These are phyloP conservation scores for Struthio camelus DNA, from an alignment of 2,113 vertebrate genomes.

Conservation along the genomic window DNA sequence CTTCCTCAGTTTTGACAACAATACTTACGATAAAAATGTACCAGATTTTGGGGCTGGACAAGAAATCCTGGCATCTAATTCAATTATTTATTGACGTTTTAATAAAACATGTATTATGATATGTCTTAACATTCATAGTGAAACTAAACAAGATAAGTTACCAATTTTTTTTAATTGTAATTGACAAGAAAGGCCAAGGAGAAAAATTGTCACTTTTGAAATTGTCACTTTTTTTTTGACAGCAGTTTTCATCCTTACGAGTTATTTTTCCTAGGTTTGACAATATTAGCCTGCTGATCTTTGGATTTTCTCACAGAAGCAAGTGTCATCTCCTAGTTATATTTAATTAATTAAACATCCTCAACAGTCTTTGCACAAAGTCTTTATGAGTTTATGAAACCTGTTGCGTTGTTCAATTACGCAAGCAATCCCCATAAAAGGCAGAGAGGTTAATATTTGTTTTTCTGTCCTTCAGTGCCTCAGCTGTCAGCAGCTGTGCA, in stretches of 20 bases:
- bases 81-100: neutral
- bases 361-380: neutral
- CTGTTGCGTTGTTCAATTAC: neutral
- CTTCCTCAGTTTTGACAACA: neutral
- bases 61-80: neutral
- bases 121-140: neutral
- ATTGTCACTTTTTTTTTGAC: no score
- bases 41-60: neutral
- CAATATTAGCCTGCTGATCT: neutral
- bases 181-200: neutral
- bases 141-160: neutral
- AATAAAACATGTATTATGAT: neutral
- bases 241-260: neutral
- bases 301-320: neutral
- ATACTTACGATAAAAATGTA: neutral
- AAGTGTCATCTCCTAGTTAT: neutral
- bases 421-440: neutral
- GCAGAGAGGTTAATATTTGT: rapidly evolving
- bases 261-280: neutral
- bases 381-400: neutral
- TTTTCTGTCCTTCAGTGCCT: neutral
- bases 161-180: neutral
- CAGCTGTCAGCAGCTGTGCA: neutral
- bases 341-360: neutral
- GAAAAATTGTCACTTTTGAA: neutral